Evolutionary conservation across 2,888 invertebrate species (phyloP).

Genomic region (Sycophila texana): DNA sequence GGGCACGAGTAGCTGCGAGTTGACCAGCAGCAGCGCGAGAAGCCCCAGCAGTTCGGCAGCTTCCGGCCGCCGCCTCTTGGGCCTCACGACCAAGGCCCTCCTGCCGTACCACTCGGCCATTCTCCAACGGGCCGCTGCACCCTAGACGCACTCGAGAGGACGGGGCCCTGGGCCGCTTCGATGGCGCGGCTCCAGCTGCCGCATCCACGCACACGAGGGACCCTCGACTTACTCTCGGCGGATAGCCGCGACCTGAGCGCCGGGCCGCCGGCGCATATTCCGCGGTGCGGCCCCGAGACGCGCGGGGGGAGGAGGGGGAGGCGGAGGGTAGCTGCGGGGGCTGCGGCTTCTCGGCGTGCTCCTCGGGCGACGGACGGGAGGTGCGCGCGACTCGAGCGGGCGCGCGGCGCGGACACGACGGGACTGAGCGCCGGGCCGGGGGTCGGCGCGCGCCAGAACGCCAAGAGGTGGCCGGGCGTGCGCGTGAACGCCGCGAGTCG

Average conservation of each 20-base stretch:
- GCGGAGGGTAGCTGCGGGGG: neutral
- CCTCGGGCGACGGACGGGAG: neutral
- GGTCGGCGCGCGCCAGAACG: conserved; percentile 10
- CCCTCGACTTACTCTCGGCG: neutral
- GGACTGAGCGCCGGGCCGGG: conserved; percentile 30
- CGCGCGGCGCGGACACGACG: conserved; percentile 44
- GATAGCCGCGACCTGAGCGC: neutral
- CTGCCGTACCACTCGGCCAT: conserved; percentile 15
- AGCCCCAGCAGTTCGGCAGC: neutral
- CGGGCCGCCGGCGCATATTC: neutral
- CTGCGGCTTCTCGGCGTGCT: neutral
- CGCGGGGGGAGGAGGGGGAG: neutral
- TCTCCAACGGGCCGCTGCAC: neutral
- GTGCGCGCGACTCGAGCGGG: conserved; percentile 5
- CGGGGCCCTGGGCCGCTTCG: too few species aligned
- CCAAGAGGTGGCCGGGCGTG: conserved; percentile 23
- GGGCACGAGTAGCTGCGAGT: conserved; percentile 6
- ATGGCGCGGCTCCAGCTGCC: neutral
- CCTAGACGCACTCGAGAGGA: too few species aligned
- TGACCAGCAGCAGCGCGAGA: conserved; percentile 6
- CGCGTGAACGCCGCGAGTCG: conserved; percentile 34
- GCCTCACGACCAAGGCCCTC: conserved; percentile 10
- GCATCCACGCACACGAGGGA: neutral
- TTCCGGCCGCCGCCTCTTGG: neutral
- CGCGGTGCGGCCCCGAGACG: too few species aligned